A percentile compares a stretch with the other conserved stretches of the same genome.
Conservation (phyloP, 2,888 invertebrate genomes). For the Trilocha varians region DNA sequence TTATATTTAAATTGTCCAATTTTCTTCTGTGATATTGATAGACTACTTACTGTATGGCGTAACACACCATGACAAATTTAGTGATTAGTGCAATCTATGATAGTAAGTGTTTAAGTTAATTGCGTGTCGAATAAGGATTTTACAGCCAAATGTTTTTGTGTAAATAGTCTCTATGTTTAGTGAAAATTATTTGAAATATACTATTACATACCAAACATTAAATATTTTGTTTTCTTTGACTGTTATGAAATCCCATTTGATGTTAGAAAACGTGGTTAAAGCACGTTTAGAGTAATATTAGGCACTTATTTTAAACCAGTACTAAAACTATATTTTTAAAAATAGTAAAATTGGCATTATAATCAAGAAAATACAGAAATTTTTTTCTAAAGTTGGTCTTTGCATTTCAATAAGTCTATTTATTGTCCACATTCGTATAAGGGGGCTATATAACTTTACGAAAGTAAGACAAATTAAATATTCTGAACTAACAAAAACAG, state of each 20-base stretch:
- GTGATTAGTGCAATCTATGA: slow-evolving; percentile 68
- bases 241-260: not conserved
- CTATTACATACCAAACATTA: slow-evolving; percentile 55
- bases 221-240: slow-evolving; percentile 11
- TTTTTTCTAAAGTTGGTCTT: too few species aligned
- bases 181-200: slow-evolving; percentile 68
- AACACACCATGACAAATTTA: slow-evolving; percentile 62
- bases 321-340: too few species aligned
- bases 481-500: too few species aligned
- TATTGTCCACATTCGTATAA: too few species aligned
- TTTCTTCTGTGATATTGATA: slow-evolving; percentile 74
- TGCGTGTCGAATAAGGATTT: too few species aligned
- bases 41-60: slow-evolving; percentile 57
- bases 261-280: not conserved
- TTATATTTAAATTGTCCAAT: slow-evolving; percentile 63
- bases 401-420: too few species aligned
- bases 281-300: slow-evolving; percentile 5
- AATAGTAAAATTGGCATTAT: too few species aligned
- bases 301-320: too few species aligned
- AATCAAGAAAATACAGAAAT: too few species aligned
- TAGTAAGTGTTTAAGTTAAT: too few species aligned
- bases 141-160: slow-evolving; percentile 66
- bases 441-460: too few species aligned
- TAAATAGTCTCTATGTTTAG: slow-evolving; percentile 69
- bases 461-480: too few species aligned